Evolutionary conservation across 1,140 invertebrate genomes (phyloP), one percentile per base, ranked within the genome.

Genomic region (Nasonia vitripennis): DNA sequence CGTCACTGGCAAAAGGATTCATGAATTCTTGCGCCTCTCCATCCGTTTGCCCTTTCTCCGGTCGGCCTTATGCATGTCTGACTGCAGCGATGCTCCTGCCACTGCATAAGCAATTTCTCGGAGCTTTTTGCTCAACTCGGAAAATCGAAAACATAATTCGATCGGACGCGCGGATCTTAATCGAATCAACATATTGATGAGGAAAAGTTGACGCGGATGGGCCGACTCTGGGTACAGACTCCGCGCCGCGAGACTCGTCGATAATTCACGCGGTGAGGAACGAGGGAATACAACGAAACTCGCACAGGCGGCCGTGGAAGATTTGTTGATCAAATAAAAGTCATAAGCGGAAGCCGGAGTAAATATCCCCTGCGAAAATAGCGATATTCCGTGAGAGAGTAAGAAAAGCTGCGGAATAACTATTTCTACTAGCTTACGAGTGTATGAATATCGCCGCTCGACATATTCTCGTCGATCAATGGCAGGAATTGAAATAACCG

Each of bases 101-200:
- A 71, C 68, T 83, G 81, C 74, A 83, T 78, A 83, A 68, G 74
- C 48, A 68, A 78, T 77, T 74, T 51, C 17, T n/a, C 23, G 74
- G 11, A 77, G 4, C 55, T 45, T 51, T 51, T 62, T 62, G 3
- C 55, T 75, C 74, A 55, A 4, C 34, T 75, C 20, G 5, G 31
- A 41, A 75, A 83, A 83, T 83, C 51, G 45, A 78, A 81, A 67
- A 68, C 48, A 70, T 83, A 78, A 78, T 83, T 70, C 12, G 14
- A 83, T 83, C 41, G 45, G 31, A 45, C 70, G 48, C 11, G 2
- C 3, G n/a, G 20, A 78, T 70, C 23, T 75, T 41, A 75, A 77
- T 83, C 31, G 37, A 78, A 78, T 83, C 45, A 68, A 11, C 51
- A 62, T 68, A 68, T 62, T 48, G 74, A 75, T 31, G 34, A 78